Evolutionary conservation across 2,888 invertebrate genomes (phyloP), one percentile per base, ranked within the genome.

Genomic region (Oconnorella tubifera): DNA sequence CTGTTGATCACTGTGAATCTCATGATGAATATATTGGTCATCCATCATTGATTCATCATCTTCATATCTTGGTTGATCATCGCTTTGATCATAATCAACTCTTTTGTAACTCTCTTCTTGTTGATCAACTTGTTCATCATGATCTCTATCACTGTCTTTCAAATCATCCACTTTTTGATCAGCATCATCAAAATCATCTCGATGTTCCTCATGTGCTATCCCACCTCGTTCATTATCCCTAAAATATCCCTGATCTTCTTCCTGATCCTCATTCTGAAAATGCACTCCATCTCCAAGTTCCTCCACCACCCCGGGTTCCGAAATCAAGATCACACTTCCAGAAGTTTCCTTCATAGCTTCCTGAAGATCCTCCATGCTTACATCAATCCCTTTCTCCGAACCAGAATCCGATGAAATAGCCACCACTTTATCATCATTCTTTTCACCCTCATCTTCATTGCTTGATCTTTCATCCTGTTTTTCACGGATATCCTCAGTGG

Each of bases 121-220:
- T 53, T 53, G 14, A 23, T 53, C 55, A 53, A 19, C 55, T 53
- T 6, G 10, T 53, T 53, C 10, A 14, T 53, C 23, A 23, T 19
- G 23, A 25, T 10, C 55, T 10, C 23, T 23, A 19, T 53, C 55
- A 10, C 10, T 23, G 10, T 23, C 55, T 53, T 53, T 19, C n/a
- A 10, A 23, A 53, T 53, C n/a, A 53, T 53, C 55, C 10, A 10
- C 27, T 14, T 53, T 23, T 53, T n/a, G n/a, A n/a, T 23, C 59
- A 59, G 19, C 33, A 59, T n/a, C 40, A 40, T 10, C 1, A 59
- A 14, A 3, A 14, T 40, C n/a, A n/a, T n/a, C n/a, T n/a, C n/a
- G n/a, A n/a, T n/a, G n/a, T n/a, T n/a, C n/a, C n/a, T 57, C 57
- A 57, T 57, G 28, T 57, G 19, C 55, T 10, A 53, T 19, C n/a